These are phyloP conservation scores for Myotis yumanensis DNA, from an alignment of 2,113 vertebrate genomes.

Conservation along the genomic window DNA sequence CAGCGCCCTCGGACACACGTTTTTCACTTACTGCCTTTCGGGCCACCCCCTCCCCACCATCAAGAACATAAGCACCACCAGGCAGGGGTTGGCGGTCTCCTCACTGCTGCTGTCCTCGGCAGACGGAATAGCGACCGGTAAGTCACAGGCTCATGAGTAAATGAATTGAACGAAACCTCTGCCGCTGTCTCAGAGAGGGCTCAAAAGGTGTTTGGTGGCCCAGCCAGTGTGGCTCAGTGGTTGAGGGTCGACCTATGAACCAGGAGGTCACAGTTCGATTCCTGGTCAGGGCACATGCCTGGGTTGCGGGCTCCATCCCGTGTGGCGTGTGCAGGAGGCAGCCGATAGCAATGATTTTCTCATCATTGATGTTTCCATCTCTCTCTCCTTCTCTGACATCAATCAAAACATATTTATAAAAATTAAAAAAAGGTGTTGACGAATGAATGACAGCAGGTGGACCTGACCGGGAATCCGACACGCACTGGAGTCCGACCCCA, in stretches of 20 bases:
- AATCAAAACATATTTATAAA: no score
- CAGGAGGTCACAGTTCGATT: no score
- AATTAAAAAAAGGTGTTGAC: no score
- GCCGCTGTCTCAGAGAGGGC: background rate
- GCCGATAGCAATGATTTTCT: no score
- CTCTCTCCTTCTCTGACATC: no score
- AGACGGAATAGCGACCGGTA: fast-evolving
- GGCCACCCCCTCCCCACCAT: background rate
- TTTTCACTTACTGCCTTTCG: background rate
- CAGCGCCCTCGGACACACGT: fast-evolving
- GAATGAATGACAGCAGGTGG: background rate
- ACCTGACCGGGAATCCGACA: no score
- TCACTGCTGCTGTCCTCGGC: background rate
- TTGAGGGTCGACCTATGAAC: no score
- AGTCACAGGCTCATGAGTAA: background rate
- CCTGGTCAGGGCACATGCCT: no score
- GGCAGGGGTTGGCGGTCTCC: background rate
- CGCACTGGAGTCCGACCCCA: background rate
- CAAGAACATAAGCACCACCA: fast-evolving
- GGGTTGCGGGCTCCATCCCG: no score
- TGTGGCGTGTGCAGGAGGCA: no score
- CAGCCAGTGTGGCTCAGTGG: no score
- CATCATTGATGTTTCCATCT: no score
- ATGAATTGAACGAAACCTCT: background rate
- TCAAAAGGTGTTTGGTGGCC: background rate